phyloP scores from a whole-genome alignment of 1,140 invertebrate genomes.

The Gryllus bimaculatus region DNA sequence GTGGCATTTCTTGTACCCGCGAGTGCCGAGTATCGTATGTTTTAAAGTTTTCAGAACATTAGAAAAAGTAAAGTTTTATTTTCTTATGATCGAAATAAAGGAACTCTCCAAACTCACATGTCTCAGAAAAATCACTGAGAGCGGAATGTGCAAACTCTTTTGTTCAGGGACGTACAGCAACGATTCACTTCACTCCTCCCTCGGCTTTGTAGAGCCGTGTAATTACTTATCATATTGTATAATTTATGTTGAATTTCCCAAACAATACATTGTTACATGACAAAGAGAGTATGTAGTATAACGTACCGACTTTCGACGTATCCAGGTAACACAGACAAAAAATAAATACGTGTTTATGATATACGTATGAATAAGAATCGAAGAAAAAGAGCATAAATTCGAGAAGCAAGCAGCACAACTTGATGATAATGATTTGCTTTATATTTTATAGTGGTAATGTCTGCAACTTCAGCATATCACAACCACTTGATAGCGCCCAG shows the following conservation, averaged over 20 bases:
- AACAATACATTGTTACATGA: not conserved
- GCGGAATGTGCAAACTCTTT: not conserved
- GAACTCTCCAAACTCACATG: not conserved
- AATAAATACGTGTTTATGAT: not conserved
- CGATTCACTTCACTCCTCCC: not conserved
- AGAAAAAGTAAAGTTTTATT: not conserved
- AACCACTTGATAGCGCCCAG: not conserved
- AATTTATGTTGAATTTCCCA: not conserved
- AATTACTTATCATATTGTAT: not conserved
- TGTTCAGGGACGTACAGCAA: not conserved
- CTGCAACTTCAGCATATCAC: not conserved
- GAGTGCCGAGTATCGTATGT: not conserved
- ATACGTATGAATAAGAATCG: not conserved
- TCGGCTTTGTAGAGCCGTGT: not conserved
- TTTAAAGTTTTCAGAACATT: not conserved
- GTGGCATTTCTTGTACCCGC: not conserved
- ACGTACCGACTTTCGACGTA: not conserved
- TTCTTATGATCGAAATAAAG: not conserved
- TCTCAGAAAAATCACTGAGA: not conserved
- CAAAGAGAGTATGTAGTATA: not conserved
- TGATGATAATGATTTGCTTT: constrained; percentile 5
- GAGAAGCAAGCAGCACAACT: not conserved
- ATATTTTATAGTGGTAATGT: constrained; percentile 6
- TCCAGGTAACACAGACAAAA: not conserved
- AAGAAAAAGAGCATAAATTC: not conserved